Conservation (phyloP, 2,797 vertebrate species). For the Knipowitschia caucasica region DNA sequence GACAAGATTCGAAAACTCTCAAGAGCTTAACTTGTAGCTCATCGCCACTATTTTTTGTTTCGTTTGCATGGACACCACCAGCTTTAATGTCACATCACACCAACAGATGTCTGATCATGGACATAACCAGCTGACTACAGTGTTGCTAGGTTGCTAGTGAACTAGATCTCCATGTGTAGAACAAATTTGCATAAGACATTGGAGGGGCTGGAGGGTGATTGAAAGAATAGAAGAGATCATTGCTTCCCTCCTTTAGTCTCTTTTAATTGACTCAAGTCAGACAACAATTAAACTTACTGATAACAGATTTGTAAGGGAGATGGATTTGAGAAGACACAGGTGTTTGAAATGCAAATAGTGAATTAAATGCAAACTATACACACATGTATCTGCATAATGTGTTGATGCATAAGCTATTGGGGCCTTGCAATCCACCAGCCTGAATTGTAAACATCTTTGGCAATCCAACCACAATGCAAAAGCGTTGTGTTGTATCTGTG, state of each 20-base stretch:
- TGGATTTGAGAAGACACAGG: constrained; percentile 14
- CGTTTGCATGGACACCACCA: neutral
- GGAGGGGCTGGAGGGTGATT: constrained; percentile 14
- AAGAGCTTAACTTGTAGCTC: too few species aligned
- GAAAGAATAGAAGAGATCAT: constrained; percentile 30
- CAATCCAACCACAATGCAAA: constrained; percentile 13
- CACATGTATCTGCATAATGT: constrained; percentile 19
- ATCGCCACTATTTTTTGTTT: constrained; percentile 16
- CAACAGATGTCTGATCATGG: constrained; percentile 16
- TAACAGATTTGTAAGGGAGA: constrained; percentile 15
- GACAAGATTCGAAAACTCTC: too few species aligned
- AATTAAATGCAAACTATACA: constrained; percentile 41
- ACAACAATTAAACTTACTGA: constrained; percentile 11
- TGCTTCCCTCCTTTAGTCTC: constrained; percentile 28
- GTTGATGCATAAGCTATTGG: constrained; percentile 6
- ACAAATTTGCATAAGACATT: constrained; percentile 63
- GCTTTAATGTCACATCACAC: constrained; percentile 32
- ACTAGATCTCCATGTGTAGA: constrained; percentile 69
- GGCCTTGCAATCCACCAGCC: constrained; percentile 17
- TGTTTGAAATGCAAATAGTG: constrained; percentile 51
- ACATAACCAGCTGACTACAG: constrained; percentile 55
- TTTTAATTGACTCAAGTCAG: neutral
- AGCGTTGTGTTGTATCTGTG: neutral
- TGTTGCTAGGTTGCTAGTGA: constrained; percentile 78
- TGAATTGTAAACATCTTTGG: constrained; percentile 27